Evolutionary conservation across 92 coral and sea anemone genomes (phyloP).

Genomic region (Palythoa grandiflora): DNA sequence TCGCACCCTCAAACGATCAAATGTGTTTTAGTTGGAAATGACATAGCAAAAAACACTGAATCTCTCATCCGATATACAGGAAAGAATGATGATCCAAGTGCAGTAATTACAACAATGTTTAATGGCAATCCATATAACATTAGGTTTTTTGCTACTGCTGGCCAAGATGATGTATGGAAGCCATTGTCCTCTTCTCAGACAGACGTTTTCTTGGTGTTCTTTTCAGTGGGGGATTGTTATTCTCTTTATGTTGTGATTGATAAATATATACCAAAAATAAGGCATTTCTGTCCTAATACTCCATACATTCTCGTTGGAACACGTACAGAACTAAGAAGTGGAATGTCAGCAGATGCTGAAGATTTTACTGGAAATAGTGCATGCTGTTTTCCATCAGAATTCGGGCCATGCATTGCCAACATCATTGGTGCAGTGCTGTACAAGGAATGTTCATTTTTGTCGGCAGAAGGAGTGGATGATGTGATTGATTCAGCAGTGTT

Average conservation of each 20-base stretch:
- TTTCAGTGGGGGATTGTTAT: not conserved
- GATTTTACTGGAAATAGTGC: constrained; percentile 10
- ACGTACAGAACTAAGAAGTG: not conserved
- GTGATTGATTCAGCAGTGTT: not conserved
- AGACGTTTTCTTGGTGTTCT: constrained; percentile 11
- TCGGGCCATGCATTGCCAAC: constrained; percentile 6
- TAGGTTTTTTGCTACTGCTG: not conserved
- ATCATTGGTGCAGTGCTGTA: constrained; percentile 23
- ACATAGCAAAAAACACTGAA: too few relatives aligned
- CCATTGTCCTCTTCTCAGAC: not conserved
- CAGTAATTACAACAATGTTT: not conserved
- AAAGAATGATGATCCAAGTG: too few relatives aligned
- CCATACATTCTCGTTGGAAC: constrained; percentile 29
- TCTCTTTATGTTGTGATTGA: not conserved
- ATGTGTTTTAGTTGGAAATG: too few relatives aligned
- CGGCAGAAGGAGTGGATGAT: not conserved
- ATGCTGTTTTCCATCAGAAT: constrained; percentile 3
- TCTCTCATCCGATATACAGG: too few relatives aligned
- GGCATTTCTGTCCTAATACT: not conserved
- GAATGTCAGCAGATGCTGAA: not conserved
- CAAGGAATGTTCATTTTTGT: not conserved
- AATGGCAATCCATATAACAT: not conserved
- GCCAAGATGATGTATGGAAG: constrained; percentile 7
- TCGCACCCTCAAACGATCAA: too few relatives aligned
- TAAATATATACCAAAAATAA: not conserved